Evolutionary conservation across 2,888 invertebrate genomes (phyloP), one percentile per base, ranked within the genome.

Genomic region (Koerneria pararmatus): DNA sequence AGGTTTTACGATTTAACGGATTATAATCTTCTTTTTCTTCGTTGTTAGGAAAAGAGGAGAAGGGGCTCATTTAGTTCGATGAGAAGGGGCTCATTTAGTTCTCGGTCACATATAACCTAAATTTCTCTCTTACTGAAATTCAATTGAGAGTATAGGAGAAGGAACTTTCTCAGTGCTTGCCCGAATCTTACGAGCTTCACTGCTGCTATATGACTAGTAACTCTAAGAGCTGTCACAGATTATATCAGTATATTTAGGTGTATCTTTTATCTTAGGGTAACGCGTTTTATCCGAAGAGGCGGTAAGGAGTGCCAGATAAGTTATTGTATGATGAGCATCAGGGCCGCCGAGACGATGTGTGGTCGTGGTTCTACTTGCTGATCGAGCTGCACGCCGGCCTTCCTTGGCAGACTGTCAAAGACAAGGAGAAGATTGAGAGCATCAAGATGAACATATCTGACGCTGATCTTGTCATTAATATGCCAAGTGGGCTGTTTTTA

Each of bases 381-480:
- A 79, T 80, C 64, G 78, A 76, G 65, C 65, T 93, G 92, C 83
- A 91, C 91, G 77, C 76, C 58, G 77, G 76, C 0, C 74, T 79
- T 34, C 79, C 78, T 37, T 79, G 79, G 79, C 79, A 79, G 65
- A 65, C 58, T 15, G 71, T 65, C 11, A 59, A 67, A 56, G 75
- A 76, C n/a, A 71, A 74, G 22, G 68, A 59, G 4, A 64, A 54
- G 53, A 70, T 74, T 35, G 74, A 71, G 51, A 49, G 31, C 41
- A 69, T 71, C 72, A 79, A 79, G 65, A 51, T 71, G 37, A n/a
- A 54, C 19, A 71, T 75, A 64, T 22, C 63, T 27, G 72, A 75
- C 59, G 66, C 64, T 6, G 49, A 62, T 5, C 71, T 76, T 1
- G 68, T 72, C 67, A 65, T 66, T 53, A 74, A 75, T 56, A 74